Conservation (phyloP, 2,797 vertebrate genomes). For the Kryptolebias ocellatus region DNA sequence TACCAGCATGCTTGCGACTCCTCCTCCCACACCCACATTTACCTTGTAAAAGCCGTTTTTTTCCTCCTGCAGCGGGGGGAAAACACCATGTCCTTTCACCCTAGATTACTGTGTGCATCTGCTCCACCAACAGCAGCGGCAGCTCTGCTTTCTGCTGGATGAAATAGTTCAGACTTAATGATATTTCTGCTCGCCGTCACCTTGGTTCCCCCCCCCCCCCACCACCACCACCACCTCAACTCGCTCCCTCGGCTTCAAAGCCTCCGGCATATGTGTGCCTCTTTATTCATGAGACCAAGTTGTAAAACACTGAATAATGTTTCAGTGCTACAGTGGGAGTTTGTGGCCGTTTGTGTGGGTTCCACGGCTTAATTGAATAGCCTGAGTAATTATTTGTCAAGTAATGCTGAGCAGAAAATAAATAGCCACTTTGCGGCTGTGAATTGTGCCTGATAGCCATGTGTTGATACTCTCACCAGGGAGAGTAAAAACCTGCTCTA, state of each 20-base stretch:
- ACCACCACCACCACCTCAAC: no score
- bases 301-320: slow-evolving; percentile 59
- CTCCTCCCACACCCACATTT: slow-evolving; percentile 72
- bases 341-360: slow-evolving; percentile 62
- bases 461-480: slow-evolving; percentile 80
- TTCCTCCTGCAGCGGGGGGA: slow-evolving; percentile 57
- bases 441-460: slow-evolving; percentile 80
- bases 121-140: slow-evolving; percentile 62
- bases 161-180: slow-evolving; percentile 69
- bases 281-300: slow-evolving; percentile 63
- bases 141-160: slow-evolving; percentile 64
- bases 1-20: slow-evolving; percentile 58
- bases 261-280: slow-evolving; percentile 35
- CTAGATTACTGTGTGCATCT: slow-evolving; percentile 71
- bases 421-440: slow-evolving; percentile 78
- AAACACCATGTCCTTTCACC: slow-evolving; percentile 75
- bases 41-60: slow-evolving; percentile 76
- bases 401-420: slow-evolving; percentile 79
- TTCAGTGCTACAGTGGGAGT: slow-evolving; percentile 52
- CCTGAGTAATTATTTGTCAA: slow-evolving; percentile 81
- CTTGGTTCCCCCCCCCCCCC: slow-evolving; percentile 50
- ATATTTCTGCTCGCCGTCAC: slow-evolving; percentile 67
- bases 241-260: slow-evolving; percentile 56
- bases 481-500: slow-evolving; percentile 75
- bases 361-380: slow-evolving; percentile 77